Evolutionary conservation across 2,113 vertebrate species (phyloP), one percentile per base, ranked within the genome.

Genomic region (Rissa tridactyla): DNA sequence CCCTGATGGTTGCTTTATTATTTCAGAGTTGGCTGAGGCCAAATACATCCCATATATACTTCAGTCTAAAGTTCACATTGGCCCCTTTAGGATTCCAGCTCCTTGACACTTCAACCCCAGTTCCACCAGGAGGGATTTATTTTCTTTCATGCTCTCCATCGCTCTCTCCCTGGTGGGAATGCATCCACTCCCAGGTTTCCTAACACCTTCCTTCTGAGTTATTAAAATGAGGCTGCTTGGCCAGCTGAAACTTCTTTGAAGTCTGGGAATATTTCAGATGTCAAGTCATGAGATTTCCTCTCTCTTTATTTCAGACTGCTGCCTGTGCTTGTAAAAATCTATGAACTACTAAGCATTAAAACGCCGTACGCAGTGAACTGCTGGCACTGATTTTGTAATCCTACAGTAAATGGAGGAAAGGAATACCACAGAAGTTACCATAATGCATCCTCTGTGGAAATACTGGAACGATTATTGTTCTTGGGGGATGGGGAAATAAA

Each of bases 221-320:
- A 96, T 90, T 86, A 91, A 96, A 97, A 93, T 92, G 85, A 94
- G 86, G 88, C 88, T 96, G 93, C 73, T 80, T 76, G 34, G 69
- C 40, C 78, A 96, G 82, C 60, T 49, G 90, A 96, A 97, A 94
- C 91, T 77, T 95, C 86, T 97, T 94, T 94, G 86, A 97, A 94
- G 75, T 70, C 76, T 68, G 91, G 87, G 68, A 94, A 96, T 92
- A 91, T 93, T 95, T 97, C 94, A 92, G 82, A 96, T 95, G 95
- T 96, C 96, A 97, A 93, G 92, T 87, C 82, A 87, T 85, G 64
- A 96, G 87, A 92, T 92, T 96, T 94, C 70, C 36, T 84, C 70
- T 92, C 80, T 92, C 82, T 94, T 81, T 94, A 69, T 86, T 94
- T 95, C 75, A 93, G 88, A 79, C 29, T 91, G 46, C 72, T 94